Evolutionary conservation across 2,113 vertebrate species (phyloP).

Genomic region (Felis catus): F.catus_Fca126_mat1.0 CM031417.1:78512001-78512500

Average conservation of each 20-base stretch:
- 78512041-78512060: background rate
- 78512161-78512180: background rate
- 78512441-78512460: background rate
- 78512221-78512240: background rate
- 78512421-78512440: background rate
- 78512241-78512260: background rate
- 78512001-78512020: background rate
- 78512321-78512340: background rate
- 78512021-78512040: background rate
- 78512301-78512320: background rate
- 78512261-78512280: background rate
- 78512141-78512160: background rate
- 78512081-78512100: background rate
- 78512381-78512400: slow-evolving; percentile 8
- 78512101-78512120: background rate
- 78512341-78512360: background rate
- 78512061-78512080: background rate
- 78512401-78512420: background rate
- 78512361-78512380: background rate
- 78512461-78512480: background rate
- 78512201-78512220: background rate
- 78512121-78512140: background rate
- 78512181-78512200: background rate
- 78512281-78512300: background rate
- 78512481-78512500: background rate